These are phyloP conservation scores for Syrista parreyssii DNA, from an alignment of 2,888 invertebrate species.

Conservation along the genomic window DNA sequence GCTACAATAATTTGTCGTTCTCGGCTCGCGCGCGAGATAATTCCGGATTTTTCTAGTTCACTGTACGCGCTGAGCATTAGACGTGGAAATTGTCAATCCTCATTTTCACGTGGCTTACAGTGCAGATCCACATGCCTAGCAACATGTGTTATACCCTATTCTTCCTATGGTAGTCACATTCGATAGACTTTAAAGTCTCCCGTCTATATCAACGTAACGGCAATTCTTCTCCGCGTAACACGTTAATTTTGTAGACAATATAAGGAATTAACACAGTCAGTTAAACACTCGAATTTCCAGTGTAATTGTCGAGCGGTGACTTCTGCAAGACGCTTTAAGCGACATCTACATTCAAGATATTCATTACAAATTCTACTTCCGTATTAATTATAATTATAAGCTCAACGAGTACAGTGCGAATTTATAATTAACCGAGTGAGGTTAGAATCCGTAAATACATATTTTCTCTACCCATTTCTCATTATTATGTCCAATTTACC, in stretches of 20 bases:
- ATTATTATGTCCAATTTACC: not conserved
- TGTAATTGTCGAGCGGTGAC: not conserved
- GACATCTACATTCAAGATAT: not conserved
- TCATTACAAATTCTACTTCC: not conserved
- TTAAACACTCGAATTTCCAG: not conserved
- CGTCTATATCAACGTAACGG: no score
- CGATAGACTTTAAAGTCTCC: no score
- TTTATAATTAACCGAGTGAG: not conserved
- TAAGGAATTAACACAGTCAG: no score
- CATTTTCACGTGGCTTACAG: not conserved
- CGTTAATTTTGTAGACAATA: no score
- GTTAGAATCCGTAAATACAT: not conserved
- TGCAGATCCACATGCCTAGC: no score
- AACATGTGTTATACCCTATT: no score
- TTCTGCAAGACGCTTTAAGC: not conserved
- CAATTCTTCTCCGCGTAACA: no score
- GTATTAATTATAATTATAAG: not conserved
- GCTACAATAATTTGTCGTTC: not conserved
- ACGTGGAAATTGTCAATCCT: not conserved
- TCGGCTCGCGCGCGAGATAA: not conserved
- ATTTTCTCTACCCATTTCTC: not conserved
- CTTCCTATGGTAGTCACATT: no score
- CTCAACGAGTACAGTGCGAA: not conserved
- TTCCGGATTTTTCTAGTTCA: not conserved
- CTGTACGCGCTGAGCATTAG: not conserved